phyloP scores from a whole-genome alignment of 2,113 vertebrate species.

The Antennarius striatus region DNA sequence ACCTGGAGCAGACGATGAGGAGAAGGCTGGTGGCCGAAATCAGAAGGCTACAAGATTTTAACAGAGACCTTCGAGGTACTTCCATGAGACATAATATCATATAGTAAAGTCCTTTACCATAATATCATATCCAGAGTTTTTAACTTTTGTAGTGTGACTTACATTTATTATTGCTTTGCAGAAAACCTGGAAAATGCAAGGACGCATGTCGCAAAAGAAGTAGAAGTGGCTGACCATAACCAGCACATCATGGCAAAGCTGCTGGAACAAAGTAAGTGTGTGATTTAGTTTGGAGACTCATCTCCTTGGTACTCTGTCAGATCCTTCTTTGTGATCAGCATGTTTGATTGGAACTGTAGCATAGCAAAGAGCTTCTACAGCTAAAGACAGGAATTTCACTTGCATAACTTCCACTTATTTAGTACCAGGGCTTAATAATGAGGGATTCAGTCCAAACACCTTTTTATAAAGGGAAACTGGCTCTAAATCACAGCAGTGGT shows the following conservation, averaged over 20 bases:
- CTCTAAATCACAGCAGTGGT: constrained; percentile 45
- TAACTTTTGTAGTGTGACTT: no score
- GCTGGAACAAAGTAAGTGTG: constrained; percentile 91
- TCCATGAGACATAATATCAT: background rate
- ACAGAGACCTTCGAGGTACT: constrained; percentile 93
- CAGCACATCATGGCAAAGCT: constrained; percentile 94
- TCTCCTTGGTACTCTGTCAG: constrained; percentile 5
- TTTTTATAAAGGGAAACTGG: constrained; percentile 40
- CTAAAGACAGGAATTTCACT: constrained; percentile 65
- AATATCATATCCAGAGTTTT: background rate
- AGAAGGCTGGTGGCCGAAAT: constrained; percentile 91
- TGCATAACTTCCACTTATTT: constrained; percentile 65
- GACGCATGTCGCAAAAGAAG: constrained; percentile 86
- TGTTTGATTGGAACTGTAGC: constrained; percentile 40
- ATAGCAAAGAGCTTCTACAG: constrained; percentile 45
- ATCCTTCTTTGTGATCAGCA: constrained; percentile 42
- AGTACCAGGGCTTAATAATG: constrained; percentile 54
- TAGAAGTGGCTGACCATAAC: constrained; percentile 88
- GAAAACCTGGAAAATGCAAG: constrained; percentile 94
- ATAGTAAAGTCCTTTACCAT: background rate
- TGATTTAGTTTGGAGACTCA: background rate
- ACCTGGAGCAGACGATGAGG: constrained; percentile 94
- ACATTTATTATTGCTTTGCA: constrained; percentile 60
- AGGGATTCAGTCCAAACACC: constrained; percentile 43
- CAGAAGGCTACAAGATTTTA: constrained; percentile 94